These are phyloP conservation scores for Parelbella ahira DNA, from an alignment of 2,888 invertebrate genomes.

Conservation along the genomic window DNA sequence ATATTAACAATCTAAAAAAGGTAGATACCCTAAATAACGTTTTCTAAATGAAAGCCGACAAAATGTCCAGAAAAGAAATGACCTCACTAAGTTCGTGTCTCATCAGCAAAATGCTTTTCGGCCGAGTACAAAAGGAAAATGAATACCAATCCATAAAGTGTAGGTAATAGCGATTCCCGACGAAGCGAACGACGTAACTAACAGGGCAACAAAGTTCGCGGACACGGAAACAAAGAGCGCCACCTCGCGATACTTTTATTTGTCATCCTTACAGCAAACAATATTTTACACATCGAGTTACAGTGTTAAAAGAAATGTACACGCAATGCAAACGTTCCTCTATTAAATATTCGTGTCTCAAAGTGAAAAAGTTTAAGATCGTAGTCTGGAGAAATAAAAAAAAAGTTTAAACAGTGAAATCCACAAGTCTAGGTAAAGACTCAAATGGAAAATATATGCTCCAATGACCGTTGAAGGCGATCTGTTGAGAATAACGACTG, in stretches of 20 bases:
- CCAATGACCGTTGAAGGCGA: slow-evolving; percentile 66
- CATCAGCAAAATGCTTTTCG: slow-evolving; percentile 47
- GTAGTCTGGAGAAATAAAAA: too few species aligned
- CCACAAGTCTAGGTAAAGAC: slow-evolving; percentile 3
- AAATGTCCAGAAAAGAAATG: slow-evolving; percentile 34
- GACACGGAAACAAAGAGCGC: slow-evolving; percentile 59
- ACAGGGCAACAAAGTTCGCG: slow-evolving; percentile 53
- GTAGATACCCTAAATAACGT: slow-evolving; percentile 35
- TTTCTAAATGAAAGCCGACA: slow-evolving; percentile 32
- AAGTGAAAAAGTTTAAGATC: too few species aligned
- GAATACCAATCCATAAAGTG: slow-evolving; percentile 54
- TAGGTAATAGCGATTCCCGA: slow-evolving; percentile 49
- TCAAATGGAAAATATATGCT: slow-evolving; percentile 39
- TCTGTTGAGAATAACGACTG: slow-evolving; percentile 72
- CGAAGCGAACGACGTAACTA: slow-evolving; percentile 50
- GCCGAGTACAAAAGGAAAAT: slow-evolving; percentile 44
- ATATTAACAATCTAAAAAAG: slow-evolving; percentile 33
- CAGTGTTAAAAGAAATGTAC: too few species aligned
- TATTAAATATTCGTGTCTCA: too few species aligned
- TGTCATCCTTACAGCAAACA: slow-evolving; percentile 18
- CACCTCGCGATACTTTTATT: slow-evolving; percentile 41
- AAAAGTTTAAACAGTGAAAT: slow-evolving; percentile 3
- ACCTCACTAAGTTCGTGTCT: slow-evolving; percentile 42
- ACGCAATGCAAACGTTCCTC: too few species aligned
- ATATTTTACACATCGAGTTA: too few species aligned